Evolutionary conservation across 2,888 invertebrate species (phyloP).

Genomic region (Tenthredo livida): DNA sequence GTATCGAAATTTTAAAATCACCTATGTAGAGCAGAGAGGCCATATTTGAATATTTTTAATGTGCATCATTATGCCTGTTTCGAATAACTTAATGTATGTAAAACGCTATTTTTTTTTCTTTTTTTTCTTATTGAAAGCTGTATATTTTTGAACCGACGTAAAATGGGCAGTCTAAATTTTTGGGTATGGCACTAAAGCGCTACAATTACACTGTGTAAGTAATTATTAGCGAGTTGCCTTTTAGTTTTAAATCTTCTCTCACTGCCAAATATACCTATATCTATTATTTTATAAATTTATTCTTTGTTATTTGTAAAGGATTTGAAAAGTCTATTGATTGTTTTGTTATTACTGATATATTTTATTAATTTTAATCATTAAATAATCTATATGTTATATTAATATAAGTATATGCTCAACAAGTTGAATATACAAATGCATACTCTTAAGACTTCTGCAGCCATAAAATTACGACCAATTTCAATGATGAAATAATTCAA

Average conservation of each 20-base stretch:
- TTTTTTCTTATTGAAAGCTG: background rate
- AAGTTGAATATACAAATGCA: slow-evolving; percentile 2
- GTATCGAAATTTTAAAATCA: slow-evolving; percentile 40
- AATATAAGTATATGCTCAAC: slow-evolving; percentile 39
- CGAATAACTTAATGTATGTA: background rate
- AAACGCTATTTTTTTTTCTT: background rate
- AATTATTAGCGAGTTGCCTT: background rate
- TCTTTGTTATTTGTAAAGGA: slow-evolving; percentile 36
- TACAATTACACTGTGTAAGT: background rate
- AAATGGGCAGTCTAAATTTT: slow-evolving; percentile 41
- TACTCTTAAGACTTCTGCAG: background rate
- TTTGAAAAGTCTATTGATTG: slow-evolving; percentile 39
- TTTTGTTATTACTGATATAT: slow-evolving; percentile 40
- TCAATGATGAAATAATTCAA: background rate
- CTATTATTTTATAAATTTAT: background rate
- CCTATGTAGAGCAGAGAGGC: slow-evolving; percentile 7
- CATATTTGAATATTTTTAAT: slow-evolving; percentile 34
- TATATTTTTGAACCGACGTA: background rate
- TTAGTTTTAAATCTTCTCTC: slow-evolving; percentile 40
- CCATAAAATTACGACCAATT: slow-evolving; percentile 17
- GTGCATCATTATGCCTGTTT: slow-evolving; percentile 28
- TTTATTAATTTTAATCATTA: background rate
- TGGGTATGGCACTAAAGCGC: background rate
- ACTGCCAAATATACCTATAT: slow-evolving; percentile 34
- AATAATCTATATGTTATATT: slow-evolving; percentile 8